Base-by-base conservation (phyloP, 2,113 vertebrate genomes). In the Heterocephalus glaber region DNA sequence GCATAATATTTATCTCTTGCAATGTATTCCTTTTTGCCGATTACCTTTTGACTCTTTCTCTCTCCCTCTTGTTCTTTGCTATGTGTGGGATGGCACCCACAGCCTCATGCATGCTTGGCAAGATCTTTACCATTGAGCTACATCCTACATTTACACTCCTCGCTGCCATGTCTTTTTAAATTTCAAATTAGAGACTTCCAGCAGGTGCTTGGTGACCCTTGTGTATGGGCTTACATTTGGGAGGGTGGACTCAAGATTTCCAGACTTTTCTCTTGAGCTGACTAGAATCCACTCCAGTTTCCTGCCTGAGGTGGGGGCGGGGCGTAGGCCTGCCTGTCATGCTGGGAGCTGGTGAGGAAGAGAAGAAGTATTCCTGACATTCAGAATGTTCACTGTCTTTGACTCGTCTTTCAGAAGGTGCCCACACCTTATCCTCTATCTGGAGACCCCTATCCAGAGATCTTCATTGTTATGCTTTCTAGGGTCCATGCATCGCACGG, bases 171-270 rank as follows among this genome's bases (percentile, higher is more conserved):
- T 81, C 60, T 63, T 77, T 63, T 86, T 92, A 56, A 26, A 86
- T 93, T 96, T 94, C 38, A 86, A 92, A 33, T 70, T 85, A 72
- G 88, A 94, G 47, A 86, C 54, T 63, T 86, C 65, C 33, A 63
- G 26, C 49, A 41, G 12, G 80, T 95, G 9, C 82, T 68, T 72
- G 44, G 47, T 92, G 74, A 70, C 30, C 47, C 35, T 88, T 65
- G 58, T n/a, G 60, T 87, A 56, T 81, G 19, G 12, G 52, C 65
- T 94, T 7, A 65, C 54, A 38, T 90, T 86, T 72, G 77, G 84
- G 82, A 91, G 33, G 24, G 33, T 68, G 38, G n/a, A 90, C 56
- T 94, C 30, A 54, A 38, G 70, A 87, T 84, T 93, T 96, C 68
- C 26, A 68, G 85, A 86, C 19, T 61, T 97, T 92, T 92, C 76